phyloP scores from a whole-genome alignment of 37 sponge, comb jelly and placozoan species.

The Eunapius fragilis region DNA sequence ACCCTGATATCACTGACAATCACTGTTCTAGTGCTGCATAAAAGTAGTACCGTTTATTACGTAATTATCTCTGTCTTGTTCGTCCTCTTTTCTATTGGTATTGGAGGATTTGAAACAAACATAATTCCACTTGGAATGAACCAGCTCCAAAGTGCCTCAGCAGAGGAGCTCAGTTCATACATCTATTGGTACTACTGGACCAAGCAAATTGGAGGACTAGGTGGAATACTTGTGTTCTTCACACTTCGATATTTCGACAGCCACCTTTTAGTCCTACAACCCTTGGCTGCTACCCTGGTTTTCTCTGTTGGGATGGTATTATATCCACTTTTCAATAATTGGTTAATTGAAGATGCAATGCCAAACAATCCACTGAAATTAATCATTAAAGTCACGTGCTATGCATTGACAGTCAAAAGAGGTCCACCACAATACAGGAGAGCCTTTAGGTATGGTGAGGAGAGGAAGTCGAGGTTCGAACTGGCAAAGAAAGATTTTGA shows the following conservation, averaged over 20 bases:
- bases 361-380: slow-evolving; percentile 8
- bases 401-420: not conserved
- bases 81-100: slow-evolving; percentile 2
- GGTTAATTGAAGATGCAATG: not conserved
- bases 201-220: slow-evolving; percentile 2
- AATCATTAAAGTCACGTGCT: slow-evolving; percentile 2
- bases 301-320: not conserved
- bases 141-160: slow-evolving; percentile 49
- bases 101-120: slow-evolving; percentile 44
- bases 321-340: not conserved
- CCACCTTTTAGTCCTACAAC: not conserved
- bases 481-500: slow-evolving; percentile 8
- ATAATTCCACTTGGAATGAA: slow-evolving; percentile 47
- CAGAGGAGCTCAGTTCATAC: slow-evolving; percentile 50
- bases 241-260: no score
- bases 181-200: slow-evolving; percentile 45
- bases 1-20: slow-evolving; percentile 14
- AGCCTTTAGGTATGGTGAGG: slow-evolving; percentile 11
- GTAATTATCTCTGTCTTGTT: not conserved
- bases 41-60: not conserved
- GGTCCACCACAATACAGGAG: not conserved
- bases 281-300: not conserved
- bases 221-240: not conserved
- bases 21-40: not conserved
- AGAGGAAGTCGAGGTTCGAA: slow-evolving; percentile 6